Evolutionary conservation across 2,113 vertebrate genomes (phyloP).

Genomic region (Xenus cinereus): DNA sequence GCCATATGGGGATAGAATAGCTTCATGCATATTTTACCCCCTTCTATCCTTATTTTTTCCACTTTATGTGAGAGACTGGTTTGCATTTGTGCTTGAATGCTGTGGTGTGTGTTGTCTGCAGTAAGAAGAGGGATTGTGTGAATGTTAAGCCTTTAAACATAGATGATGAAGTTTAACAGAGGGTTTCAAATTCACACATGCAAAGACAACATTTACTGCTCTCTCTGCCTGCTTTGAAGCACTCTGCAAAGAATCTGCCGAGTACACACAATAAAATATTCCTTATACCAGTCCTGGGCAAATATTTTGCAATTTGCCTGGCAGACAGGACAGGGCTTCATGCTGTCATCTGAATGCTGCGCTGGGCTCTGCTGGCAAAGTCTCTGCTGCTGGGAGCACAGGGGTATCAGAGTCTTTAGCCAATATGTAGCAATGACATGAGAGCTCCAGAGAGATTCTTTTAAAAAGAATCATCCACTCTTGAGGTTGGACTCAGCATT

Average conservation of each 20-base stretch:
- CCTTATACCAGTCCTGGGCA: background rate
- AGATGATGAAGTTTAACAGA: background rate
- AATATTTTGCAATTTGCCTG: background rate
- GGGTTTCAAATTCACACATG: background rate
- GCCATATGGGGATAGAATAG: conserved; percentile 47
- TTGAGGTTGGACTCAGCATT: background rate
- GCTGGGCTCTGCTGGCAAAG: accelerated
- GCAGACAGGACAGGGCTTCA: background rate
- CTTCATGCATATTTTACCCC: conserved; percentile 48
- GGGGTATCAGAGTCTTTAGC: background rate
- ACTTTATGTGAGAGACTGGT: background rate
- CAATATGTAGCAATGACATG: background rate
- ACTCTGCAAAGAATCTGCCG: background rate
- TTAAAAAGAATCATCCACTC: background rate
- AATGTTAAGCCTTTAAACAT: background rate
- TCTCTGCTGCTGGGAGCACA: background rate
- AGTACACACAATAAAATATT: background rate
- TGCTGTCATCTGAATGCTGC: background rate
- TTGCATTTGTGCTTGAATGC: background rate
- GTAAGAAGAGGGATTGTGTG: background rate
- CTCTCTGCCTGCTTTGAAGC: background rate
- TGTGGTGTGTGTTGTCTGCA: background rate
- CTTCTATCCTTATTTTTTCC: background rate
- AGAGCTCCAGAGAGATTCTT: background rate
- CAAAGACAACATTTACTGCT: background rate